phyloP scores from a whole-genome alignment of 2,113 vertebrate genomes.

The Zosterops japonicus region DNA sequence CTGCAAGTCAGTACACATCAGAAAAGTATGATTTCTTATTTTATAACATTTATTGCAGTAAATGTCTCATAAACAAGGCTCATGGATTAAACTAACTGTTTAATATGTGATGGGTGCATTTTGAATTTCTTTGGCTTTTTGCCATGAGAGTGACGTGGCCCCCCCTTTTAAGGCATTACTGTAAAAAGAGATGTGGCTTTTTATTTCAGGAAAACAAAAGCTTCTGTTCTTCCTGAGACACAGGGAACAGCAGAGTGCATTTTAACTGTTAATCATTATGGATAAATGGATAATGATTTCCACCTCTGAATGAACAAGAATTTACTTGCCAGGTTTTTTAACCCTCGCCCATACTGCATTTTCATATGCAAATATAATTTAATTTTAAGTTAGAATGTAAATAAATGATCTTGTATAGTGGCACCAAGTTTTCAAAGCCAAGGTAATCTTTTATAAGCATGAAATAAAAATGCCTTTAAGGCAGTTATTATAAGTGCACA shows the following conservation, averaged over 20 bases:
- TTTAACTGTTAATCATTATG: constrained; percentile 66
- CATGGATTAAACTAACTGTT: not conserved
- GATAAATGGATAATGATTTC: constrained; percentile 63
- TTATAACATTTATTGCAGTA: not conserved
- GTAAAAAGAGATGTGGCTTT: constrained; percentile 64
- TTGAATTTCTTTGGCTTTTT: constrained; percentile 49
- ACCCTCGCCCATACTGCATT: constrained; percentile 6
- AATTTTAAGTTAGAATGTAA: constrained; percentile 52
- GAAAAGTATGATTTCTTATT: not conserved
- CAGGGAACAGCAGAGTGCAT: constrained; percentile 32
- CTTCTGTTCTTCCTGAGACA: constrained; percentile 60
- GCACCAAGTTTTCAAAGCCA: constrained; percentile 48
- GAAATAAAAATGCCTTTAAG: constrained; percentile 43
- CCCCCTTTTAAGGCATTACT: constrained; percentile 51
- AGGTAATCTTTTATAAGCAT: constrained; percentile 29
- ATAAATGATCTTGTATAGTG: constrained; percentile 39
- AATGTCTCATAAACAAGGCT: not conserved
- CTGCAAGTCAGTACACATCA: not conserved
- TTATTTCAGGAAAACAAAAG: constrained; percentile 66
- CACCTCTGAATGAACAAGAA: constrained; percentile 30
- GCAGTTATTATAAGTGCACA: not conserved
- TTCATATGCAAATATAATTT: constrained; percentile 44
- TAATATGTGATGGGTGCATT: not conserved
- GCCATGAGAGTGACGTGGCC: not conserved
- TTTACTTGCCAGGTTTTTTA: constrained; percentile 39